phyloP scores from a whole-genome alignment of 2,888 invertebrate genomes.

The Thalpophila matura region DNA sequence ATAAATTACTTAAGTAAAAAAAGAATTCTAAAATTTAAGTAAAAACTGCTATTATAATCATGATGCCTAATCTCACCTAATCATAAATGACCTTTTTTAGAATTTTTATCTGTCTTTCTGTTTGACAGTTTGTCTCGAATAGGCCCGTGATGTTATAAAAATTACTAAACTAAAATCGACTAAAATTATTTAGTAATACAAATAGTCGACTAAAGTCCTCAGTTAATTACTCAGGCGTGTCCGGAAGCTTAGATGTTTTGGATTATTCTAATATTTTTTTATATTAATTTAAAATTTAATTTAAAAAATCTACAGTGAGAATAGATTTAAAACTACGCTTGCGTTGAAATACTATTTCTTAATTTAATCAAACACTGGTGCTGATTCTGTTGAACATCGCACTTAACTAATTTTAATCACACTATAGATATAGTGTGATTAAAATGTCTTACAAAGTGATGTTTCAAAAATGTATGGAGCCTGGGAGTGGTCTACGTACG shows the following conservation, averaged over 20 bases:
- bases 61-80: neutral
- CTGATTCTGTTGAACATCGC: too few relatives aligned
- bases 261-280: neutral
- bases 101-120: too few relatives aligned
- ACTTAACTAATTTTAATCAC: neutral
- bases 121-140: too few relatives aligned
- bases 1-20: neutral
- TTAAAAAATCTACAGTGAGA: constrained; percentile 4
- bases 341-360: neutral
- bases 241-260: neutral
- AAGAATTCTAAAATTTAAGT: neutral
- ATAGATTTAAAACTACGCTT: constrained; percentile 1
- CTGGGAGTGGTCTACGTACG: too few relatives aligned
- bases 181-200: neutral
- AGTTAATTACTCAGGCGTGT: constrained; percentile 13
- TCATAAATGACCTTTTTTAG: too few relatives aligned
- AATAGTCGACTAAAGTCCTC: constrained; percentile 12
- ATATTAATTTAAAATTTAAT: neutral
- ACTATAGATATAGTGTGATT: neutral
- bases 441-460: neutral
- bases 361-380: neutral
- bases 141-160: too few relatives aligned
- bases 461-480: too few relatives aligned
- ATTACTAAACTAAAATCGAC: neutral
- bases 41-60: neutral